Base-by-base conservation (phyloP, 1,140 invertebrate species). In the Gryon sp. region DNA sequence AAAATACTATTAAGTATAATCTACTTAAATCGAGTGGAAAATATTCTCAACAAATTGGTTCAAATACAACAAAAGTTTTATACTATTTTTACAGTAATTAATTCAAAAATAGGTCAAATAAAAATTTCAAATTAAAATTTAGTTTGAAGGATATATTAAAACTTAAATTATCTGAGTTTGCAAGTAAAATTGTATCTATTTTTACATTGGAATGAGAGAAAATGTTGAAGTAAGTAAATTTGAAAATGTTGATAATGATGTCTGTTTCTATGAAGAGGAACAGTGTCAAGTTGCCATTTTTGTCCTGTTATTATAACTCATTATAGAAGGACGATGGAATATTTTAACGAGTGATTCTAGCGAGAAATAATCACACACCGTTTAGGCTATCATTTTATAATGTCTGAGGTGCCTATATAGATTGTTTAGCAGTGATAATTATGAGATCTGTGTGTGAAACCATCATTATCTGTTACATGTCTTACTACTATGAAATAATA, bases 391-490 rank as follows among this genome's bases (percentile, higher is more conserved):
- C 48, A 63, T 72, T 72, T 72, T 55, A 72, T 72, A 57, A 26
- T 57, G 43, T 62, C 45, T 24, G 26, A 62, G 48, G 46, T 19
- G 28, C 46, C 41, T 60, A 60, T 53, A 72, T 41, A 72, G 46
- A 72, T 62, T 72, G 55, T 60, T 60, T 62, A 72, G 48, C 59
- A 60, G 43, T 53, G 65, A 69, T 69, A 69, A 69, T 70, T 70
- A 70, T 52, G 38, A 14, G 24, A 22, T 52, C 15, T 4, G 26
- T 52, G 60, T 34, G 60, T 24, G 41, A 50, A 57, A 41, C 63
- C 52, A 57, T 68, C 41, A 68, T 59, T 68, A 68, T 22, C 20
- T 20, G 50, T 57, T 57, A 60, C 53, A 48, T 50, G 28, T 8
- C 12, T 41, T 22, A 38, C 24, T 52, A 20, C 34, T 43, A 43